phyloP scores from a whole-genome alignment of 2,113 vertebrate species.

The Grus americana region DNA sequence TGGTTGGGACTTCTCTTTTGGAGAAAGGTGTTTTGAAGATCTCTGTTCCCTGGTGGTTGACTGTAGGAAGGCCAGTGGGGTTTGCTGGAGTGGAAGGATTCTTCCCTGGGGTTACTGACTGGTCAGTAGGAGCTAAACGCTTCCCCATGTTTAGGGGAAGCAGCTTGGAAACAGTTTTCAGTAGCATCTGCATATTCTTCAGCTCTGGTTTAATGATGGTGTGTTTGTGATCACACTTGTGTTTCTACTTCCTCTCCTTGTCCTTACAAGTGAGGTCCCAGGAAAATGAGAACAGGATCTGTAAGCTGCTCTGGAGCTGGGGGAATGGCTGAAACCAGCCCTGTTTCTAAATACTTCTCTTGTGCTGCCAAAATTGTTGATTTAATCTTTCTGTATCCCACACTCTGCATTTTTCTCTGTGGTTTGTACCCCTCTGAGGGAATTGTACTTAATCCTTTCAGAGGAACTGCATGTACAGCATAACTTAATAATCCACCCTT shows the following conservation, averaged over 20 bases:
- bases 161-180: neutral
- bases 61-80: neutral
- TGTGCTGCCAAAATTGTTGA: neutral
- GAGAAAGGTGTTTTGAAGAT: neutral
- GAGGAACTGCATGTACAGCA: neutral
- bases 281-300: constrained; percentile 1
- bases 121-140: neutral
- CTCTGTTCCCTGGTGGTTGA: neutral
- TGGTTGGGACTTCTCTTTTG: accelerated
- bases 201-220: neutral
- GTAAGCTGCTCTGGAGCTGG: neutral
- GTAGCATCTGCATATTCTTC: neutral
- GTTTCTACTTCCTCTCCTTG: neutral
- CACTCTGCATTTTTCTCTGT: neutral
- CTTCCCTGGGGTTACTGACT: neutral
- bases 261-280: neutral
- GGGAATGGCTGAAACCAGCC: neutral
- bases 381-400: neutral
- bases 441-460: neutral
- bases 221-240: neutral
- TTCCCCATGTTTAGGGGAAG: neutral
- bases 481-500: neutral
- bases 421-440: neutral
- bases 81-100: neutral
- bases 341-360: neutral